Percentiles rank a stretch among this genome's conserved stretches.
Conservation (phyloP, 2,797 vertebrate species). For the Harpagifer antarcticus region DNA sequence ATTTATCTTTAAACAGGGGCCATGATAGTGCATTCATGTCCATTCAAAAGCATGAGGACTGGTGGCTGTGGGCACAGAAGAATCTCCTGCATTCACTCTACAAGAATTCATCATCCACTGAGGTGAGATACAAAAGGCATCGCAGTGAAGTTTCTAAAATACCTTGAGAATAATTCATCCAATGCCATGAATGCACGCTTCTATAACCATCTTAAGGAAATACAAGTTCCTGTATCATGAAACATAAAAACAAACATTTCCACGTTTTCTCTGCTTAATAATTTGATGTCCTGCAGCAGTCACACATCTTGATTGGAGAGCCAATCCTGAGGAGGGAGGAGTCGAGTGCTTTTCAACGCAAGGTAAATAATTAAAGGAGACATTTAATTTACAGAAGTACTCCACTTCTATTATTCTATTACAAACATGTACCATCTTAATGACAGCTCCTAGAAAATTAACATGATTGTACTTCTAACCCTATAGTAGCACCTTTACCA, state of each 20-base stretch:
- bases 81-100: constrained; percentile 79
- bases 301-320: constrained; percentile 78
- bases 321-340: constrained; percentile 73
- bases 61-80: constrained; percentile 85
- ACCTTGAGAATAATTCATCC: background rate
- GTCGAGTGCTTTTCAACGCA: constrained; percentile 9
- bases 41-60: constrained; percentile 74
- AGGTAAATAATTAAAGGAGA: constrained; percentile 57
- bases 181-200: background rate
- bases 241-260: constrained; percentile 3
- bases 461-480: background rate
- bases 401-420: background rate
- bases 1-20: constrained; percentile 61
- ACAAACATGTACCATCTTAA: background rate
- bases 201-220: background rate
- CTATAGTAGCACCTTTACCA: too few species aligned
- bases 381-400: background rate
- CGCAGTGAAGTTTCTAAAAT: background rate
- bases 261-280: too few species aligned
- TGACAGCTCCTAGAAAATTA: background rate
- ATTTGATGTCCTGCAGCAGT: constrained; percentile 30
- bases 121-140: constrained; percentile 60
- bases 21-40: constrained; percentile 50
- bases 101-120: constrained; percentile 20
- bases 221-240: background rate